These are phyloP conservation scores for Macaria liturata DNA, from an alignment of 2,888 invertebrate genomes.

Conservation along the genomic window DNA sequence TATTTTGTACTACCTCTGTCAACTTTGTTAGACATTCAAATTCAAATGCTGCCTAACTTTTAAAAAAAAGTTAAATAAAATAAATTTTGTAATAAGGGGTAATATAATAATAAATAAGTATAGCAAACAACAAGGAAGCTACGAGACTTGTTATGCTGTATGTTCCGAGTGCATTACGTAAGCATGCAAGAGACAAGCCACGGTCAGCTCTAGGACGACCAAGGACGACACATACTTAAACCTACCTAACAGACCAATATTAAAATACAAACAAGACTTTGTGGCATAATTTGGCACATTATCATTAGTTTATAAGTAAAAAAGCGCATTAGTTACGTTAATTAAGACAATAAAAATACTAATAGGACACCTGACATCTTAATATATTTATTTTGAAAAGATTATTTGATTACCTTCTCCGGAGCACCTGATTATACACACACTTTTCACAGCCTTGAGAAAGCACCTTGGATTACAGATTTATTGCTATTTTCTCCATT, in stretches of 20 bases:
- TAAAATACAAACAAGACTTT: slow-evolving; percentile 6
- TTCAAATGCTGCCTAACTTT: too few relatives aligned
- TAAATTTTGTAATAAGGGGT: too few relatives aligned
- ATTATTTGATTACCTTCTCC: neutral
- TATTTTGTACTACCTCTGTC: too few relatives aligned
- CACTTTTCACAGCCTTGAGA: slow-evolving; percentile 18
- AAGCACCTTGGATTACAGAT: slow-evolving; percentile 27
- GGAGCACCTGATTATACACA: neutral
- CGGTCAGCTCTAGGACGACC: slow-evolving; percentile 34
- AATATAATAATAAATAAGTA: too few relatives aligned
- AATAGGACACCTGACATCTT: too few relatives aligned
- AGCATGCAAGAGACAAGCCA: slow-evolving; percentile 25
- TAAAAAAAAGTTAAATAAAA: too few relatives aligned
- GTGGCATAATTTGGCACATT: slow-evolving; percentile 2
- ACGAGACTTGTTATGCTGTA: slow-evolving; percentile 18
- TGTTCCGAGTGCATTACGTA: slow-evolving; percentile 19
- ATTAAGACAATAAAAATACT: too few relatives aligned
- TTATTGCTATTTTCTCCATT: slow-evolving; percentile 31
- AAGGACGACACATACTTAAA: slow-evolving; percentile 27
- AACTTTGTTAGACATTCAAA: too few relatives aligned
- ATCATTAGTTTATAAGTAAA: neutral
- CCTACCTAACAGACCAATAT: slow-evolving; percentile 1
- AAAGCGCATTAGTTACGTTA: too few relatives aligned
- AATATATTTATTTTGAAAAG: too few relatives aligned
- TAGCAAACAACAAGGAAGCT: slow-evolving; percentile 18